Evolutionary conservation across 2,797 vertebrate species (phyloP), one percentile per base, ranked within the genome.

Genomic region (Hippocampus kuda): DNA sequence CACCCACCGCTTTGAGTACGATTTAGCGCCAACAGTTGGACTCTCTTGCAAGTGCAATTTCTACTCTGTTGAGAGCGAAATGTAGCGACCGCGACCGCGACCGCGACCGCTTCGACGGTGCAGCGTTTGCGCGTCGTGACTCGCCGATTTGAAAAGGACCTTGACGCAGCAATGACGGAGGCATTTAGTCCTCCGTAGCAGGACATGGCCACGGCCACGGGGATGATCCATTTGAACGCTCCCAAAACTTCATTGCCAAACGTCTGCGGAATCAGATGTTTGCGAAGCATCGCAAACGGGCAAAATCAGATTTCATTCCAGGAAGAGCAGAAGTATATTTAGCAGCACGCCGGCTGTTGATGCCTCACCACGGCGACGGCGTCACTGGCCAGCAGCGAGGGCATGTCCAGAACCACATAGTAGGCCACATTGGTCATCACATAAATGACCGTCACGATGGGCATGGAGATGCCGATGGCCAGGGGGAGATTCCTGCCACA

Each of bases 101-200:
- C n/a, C n/a, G n/a, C n/a, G n/a, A n/a, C n/a, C n/a, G n/a, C n/a
- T n/a, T n/a, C n/a, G n/a, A n/a, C n/a, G n/a, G n/a, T n/a, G n/a
- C n/a, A n/a, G n/a, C n/a, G n/a, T 16, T 49, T 49, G 48, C 1
- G 5, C 15, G 5, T 49, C 5, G 7, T 20, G 6, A 49, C 48
- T 18, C 1, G 16, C 48, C 16, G 44, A 5, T 49, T 48, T 20
- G 48, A 49, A 18, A 18, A 9, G 60, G 86, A 94, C 92, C 92
- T 90, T 51, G 92, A 93, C 70, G 92, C 90, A 66, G 91, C 84
- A 41, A 95, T 94, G 81, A 93, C 83, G 2, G 93, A 94, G 30
- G 92, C 92, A 15, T 95, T 95, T 63, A 94, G 89, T 74, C 91
- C 93, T 53, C 92, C 93, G 1, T 93, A 94, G 84, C 91, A 94